These are phyloP conservation scores for Parnassius smintheus DNA, from an alignment of 2,888 invertebrate species.

Conservation along the genomic window DNA sequence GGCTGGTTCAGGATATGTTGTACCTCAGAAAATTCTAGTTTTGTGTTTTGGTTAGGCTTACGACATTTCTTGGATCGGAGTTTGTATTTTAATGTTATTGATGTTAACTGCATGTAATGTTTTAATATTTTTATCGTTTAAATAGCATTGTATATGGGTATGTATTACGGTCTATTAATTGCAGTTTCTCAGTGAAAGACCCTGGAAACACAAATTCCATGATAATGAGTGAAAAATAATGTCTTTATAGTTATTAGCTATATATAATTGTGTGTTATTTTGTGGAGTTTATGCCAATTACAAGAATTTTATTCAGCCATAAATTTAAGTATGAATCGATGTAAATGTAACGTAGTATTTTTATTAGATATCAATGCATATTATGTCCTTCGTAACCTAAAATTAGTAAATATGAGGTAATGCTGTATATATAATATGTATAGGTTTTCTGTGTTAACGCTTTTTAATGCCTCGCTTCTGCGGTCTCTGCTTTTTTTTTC, in stretches of 20 bases:
- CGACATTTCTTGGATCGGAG: slow-evolving; percentile 40
- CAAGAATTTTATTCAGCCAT: no score
- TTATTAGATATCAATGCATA: not conserved
- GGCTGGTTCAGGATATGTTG: slow-evolving; percentile 44
- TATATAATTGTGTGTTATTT: no score
- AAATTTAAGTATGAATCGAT: not conserved
- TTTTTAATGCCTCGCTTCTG: slow-evolving; percentile 38
- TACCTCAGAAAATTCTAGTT: slow-evolving; percentile 16
- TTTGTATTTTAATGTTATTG: slow-evolving; percentile 43
- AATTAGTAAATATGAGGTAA: slow-evolving; percentile 15
- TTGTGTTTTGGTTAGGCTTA: slow-evolving; percentile 33
- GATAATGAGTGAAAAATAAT: not conserved
- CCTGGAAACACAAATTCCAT: not conserved
- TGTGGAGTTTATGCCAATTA: no score
- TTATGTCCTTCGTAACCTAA: no score
- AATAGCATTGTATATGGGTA: slow-evolving; percentile 37
- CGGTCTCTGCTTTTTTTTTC: slow-evolving; percentile 36
- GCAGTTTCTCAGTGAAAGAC: not conserved
- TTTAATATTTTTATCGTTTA: slow-evolving; percentile 42
- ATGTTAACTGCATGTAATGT: slow-evolving; percentile 63
- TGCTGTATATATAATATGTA: slow-evolving; percentile 49
- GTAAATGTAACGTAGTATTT: not conserved
- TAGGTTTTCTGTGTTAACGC: slow-evolving; percentile 35
- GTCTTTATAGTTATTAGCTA: no score
- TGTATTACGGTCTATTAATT: not conserved